phyloP scores from a whole-genome alignment of 2,888 invertebrate species.

The Tetropium fuscum region DNA sequence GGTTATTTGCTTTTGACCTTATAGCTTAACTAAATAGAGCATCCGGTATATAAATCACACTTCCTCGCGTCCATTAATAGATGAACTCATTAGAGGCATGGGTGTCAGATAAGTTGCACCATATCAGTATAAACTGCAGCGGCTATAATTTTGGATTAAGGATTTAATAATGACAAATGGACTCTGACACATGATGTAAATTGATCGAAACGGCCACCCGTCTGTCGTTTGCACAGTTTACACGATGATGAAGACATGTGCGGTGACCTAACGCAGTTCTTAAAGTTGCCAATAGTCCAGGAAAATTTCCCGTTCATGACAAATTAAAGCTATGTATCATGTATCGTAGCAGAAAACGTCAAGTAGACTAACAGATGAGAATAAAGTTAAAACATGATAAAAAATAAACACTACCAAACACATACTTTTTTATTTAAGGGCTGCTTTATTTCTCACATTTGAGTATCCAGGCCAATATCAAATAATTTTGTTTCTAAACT shows the following conservation, averaged over 20 bases:
- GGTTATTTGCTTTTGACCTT: slow-evolving; percentile 9
- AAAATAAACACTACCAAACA: too few relatives aligned
- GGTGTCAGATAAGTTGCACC: not conserved
- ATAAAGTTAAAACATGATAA: too few relatives aligned
- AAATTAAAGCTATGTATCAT: too few relatives aligned
- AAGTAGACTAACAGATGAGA: too few relatives aligned
- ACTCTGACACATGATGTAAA: slow-evolving; percentile 6
- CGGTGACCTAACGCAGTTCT: too few relatives aligned
- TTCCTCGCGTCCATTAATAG: slow-evolving; percentile 19
- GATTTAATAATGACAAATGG: slow-evolving; percentile 22
- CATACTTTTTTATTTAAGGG: too few relatives aligned
- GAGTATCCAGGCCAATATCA: too few relatives aligned
- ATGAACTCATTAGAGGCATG: slow-evolving; percentile 2
- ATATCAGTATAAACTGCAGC: not conserved
- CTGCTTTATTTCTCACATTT: too few relatives aligned
- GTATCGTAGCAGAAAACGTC: too few relatives aligned
- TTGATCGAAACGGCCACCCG: not conserved
- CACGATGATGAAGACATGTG: slow-evolving; percentile 10
- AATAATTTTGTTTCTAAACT: too few relatives aligned
- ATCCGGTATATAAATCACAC: slow-evolving; percentile 14
- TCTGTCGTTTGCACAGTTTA: slow-evolving; percentile 10
- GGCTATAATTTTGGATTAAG: slow-evolving; percentile 18
- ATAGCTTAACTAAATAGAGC: slow-evolving; percentile 18
- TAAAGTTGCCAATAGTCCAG: too few relatives aligned
- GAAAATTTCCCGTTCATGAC: too few relatives aligned